Evolutionary conservation across 2,797 vertebrate genomes (phyloP).

Genomic region (Epinephelus awoara): DNA sequence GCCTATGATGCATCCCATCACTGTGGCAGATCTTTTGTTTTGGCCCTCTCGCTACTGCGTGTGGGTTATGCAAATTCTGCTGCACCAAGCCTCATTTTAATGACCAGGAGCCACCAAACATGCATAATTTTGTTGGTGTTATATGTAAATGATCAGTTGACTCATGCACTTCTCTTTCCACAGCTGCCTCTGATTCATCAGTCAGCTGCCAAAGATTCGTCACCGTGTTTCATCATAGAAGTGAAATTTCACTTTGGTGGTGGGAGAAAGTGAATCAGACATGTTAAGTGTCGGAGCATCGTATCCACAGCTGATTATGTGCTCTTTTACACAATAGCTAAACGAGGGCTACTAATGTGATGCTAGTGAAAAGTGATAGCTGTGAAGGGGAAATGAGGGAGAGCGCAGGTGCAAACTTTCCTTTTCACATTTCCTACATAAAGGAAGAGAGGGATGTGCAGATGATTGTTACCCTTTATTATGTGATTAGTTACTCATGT

Average conservation of each 20-base stretch:
- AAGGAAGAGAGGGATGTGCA: not conserved
- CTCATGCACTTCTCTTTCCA: slow-evolving; percentile 5
- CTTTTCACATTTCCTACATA: not conserved
- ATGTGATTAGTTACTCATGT: slow-evolving; percentile 33
- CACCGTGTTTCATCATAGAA: slow-evolving; percentile 27
- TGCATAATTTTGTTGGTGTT: slow-evolving; percentile 22
- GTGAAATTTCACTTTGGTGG: slow-evolving; percentile 36
- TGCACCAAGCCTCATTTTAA: slow-evolving; percentile 15
- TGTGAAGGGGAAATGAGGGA: slow-evolving; percentile 22
- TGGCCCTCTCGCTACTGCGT: not conserved
- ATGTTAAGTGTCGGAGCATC: slow-evolving; percentile 22
- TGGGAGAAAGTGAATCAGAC: slow-evolving; percentile 48
- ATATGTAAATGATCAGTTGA: slow-evolving; percentile 52
- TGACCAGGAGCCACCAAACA: slow-evolving; percentile 42
- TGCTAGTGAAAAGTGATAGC: slow-evolving; percentile 10
- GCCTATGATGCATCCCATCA: slow-evolving; percentile 23
- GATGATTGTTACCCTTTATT: slow-evolving; percentile 11
- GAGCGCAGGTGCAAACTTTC: slow-evolving; percentile 5
- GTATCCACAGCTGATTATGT: slow-evolving; percentile 9
- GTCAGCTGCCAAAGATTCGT: slow-evolving; percentile 51
- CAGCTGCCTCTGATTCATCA: slow-evolving; percentile 43
- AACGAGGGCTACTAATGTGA: slow-evolving; percentile 23
- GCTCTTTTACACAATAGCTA: slow-evolving; percentile 14
- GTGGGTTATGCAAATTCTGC: slow-evolving; percentile 26
- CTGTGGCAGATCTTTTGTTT: slow-evolving; percentile 34